phyloP scores from a whole-genome alignment of 2,888 invertebrate species.

The Baccha elongata region DNA sequence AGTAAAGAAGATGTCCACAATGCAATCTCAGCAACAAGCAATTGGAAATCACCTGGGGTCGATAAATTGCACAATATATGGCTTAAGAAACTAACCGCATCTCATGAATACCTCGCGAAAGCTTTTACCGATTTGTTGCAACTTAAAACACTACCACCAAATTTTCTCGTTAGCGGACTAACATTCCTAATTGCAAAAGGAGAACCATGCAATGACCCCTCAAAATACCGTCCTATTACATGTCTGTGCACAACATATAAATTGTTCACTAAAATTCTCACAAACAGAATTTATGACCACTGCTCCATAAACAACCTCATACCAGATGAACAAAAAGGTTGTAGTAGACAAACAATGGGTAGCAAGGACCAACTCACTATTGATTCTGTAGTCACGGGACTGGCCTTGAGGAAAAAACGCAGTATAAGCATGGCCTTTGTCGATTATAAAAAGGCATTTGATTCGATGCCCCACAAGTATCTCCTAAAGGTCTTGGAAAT shows the following conservation, averaged over 20 bases:
- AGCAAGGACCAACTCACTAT: background rate
- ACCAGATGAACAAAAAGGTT: background rate
- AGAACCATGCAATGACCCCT: background rate
- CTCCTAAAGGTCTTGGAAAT: background rate
- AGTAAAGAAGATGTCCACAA: background rate
- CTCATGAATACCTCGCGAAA: background rate
- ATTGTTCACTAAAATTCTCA: background rate
- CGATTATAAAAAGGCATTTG: constrained; percentile 8
- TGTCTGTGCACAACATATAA: constrained; percentile 2
- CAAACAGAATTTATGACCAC: background rate
- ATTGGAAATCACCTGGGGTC: background rate
- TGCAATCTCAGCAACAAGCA: background rate
- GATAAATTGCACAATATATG: background rate
- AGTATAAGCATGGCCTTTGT: constrained; percentile 4
- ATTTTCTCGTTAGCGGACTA: background rate
- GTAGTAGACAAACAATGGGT: background rate
- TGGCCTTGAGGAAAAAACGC: background rate
- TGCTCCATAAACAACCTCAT: background rate
- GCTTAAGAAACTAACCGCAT: background rate
- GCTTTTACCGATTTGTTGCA: background rate
- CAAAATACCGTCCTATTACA: constrained; percentile 1
- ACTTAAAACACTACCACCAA: background rate
- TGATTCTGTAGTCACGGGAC: background rate
- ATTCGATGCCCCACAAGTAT: constrained; percentile 1
- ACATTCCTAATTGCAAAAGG: background rate